Conservation (phyloP, 2,113 vertebrate species). For the Sterrhoptilus dennistouni region DNA sequence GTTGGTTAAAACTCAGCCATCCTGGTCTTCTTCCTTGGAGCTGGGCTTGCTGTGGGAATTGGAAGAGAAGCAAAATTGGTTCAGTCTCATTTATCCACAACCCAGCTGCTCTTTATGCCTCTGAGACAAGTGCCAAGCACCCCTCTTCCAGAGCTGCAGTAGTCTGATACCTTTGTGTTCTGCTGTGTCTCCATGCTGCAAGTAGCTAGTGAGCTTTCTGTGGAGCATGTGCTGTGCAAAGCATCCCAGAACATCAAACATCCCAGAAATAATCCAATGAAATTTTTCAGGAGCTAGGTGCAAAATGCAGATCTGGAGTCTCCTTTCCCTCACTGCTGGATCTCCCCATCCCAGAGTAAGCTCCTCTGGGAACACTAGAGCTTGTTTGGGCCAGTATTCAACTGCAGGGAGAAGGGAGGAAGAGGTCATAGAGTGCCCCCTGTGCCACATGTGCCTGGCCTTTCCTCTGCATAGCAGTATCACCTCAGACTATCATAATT, state of each 20-base stretch:
- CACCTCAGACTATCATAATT: neutral
- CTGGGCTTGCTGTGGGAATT: neutral
- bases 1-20: neutral
- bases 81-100: neutral
- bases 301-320: neutral
- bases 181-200: neutral
- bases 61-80: neutral
- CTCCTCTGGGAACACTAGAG: neutral
- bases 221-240: neutral
- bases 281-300: neutral
- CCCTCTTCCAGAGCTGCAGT: neutral
- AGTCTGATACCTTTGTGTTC: neutral
- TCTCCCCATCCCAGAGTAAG: neutral
- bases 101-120: neutral
- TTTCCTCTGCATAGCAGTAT: neutral
- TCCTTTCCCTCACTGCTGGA: neutral
- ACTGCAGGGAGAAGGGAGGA: neutral
- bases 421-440: fast-evolving
- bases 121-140: neutral
- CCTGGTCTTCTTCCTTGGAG: neutral
- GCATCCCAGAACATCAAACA: neutral
- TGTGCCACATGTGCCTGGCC: neutral
- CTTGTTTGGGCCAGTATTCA: neutral
- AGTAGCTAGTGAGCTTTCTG: neutral
- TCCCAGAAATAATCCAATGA: neutral